Percentiles rank a stretch among this genome's conserved stretches.
These are phyloP conservation scores for Epizoanthus scotinus DNA, from an alignment of 92 coral and sea anemone genomes.

Conservation along the genomic window DNA sequence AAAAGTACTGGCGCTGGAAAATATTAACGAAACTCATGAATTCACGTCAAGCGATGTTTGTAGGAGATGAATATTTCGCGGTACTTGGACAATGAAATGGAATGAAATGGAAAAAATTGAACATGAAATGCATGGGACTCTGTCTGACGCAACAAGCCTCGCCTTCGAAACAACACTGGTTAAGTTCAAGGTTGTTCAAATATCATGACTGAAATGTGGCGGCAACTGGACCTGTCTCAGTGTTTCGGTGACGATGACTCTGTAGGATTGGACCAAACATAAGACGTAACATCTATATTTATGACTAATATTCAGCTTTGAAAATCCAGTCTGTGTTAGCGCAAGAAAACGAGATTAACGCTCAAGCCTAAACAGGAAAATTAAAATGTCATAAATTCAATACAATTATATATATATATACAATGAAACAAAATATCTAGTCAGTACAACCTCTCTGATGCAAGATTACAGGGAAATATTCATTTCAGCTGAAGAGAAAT, in stretches of 20 bases:
- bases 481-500: conserved; percentile 9
- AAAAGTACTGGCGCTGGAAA: not conserved
- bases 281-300: not conserved
- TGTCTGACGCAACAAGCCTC: not conserved
- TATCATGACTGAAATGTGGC: not conserved
- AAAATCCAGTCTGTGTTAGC: not conserved
- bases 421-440: no score
- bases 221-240: not conserved
- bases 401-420: no score
- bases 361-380: not conserved
- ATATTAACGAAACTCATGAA: not conserved
- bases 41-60: not conserved
- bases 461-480: not conserved
- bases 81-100: not conserved
- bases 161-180: not conserved
- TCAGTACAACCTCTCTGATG: no score
- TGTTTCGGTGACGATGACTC: not conserved
- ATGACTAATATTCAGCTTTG: conserved; percentile 1
- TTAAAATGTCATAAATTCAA: not conserved
- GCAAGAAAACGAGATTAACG: not conserved
- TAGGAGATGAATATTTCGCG: not conserved
- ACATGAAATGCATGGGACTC: not conserved
- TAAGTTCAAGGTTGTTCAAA: conserved; percentile 44
- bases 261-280: not conserved
- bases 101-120: not conserved